A percentile compares a stretch with the other conserved stretches of the same genome.
Evolutionary conservation across 2,797 vertebrate genomes (phyloP).

Genomic region (Mormyrus proboscirostris): DNA sequence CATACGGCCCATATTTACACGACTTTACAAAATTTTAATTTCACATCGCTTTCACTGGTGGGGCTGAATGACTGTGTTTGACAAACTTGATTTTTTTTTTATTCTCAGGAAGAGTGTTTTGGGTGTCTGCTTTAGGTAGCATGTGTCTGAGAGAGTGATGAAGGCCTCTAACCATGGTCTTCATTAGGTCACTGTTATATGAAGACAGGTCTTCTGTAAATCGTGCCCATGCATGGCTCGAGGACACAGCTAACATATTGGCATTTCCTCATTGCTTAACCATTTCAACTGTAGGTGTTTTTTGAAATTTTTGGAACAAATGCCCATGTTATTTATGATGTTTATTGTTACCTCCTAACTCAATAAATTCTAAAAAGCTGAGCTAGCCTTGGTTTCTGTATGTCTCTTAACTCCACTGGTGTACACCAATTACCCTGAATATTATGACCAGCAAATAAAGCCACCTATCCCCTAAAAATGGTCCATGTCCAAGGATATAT

Average conservation of each 20-base stretch:
- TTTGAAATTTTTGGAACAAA: background rate
- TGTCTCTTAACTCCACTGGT: background rate
- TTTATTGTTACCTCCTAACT: slow-evolving; percentile 14
- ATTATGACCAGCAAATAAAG: background rate
- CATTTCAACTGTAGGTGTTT: background rate
- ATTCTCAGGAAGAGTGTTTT: background rate
- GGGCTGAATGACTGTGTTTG: background rate
- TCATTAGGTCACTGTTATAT: background rate
- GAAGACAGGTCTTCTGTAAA: background rate
- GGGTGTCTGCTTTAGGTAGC: background rate
- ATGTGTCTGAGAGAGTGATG: background rate
- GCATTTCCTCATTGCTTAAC: background rate
- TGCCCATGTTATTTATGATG: background rate
- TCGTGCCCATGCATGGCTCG: background rate
- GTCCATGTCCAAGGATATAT: background rate
- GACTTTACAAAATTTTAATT: background rate
- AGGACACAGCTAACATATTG: background rate
- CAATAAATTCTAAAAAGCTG: background rate
- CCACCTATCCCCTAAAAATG: background rate
- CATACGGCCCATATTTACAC: background rate
- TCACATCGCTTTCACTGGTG: background rate
- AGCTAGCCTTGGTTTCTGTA: background rate
- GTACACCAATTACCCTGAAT: background rate
- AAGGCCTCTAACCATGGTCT: background rate
- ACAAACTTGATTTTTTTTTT: background rate